These are phyloP conservation scores for Saturnia japonica DNA, from an alignment of 2,888 invertebrate genomes.

Conservation along the genomic window DNA sequence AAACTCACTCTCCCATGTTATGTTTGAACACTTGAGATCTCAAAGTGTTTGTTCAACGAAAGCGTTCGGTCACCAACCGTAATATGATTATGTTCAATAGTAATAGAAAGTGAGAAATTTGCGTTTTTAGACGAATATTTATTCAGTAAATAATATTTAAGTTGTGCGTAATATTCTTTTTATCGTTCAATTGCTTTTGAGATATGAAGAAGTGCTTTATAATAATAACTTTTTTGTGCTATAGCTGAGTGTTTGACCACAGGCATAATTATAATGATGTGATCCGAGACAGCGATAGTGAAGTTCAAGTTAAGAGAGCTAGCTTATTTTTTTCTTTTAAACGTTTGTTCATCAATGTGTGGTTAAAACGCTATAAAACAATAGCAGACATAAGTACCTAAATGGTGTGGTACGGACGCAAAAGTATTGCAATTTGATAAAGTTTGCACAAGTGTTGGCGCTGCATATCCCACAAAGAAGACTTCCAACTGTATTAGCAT, in stretches of 20 bases:
- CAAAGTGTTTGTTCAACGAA: slow-evolving; percentile 54
- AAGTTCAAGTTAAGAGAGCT: neutral
- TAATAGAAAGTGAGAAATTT: slow-evolving; percentile 56
- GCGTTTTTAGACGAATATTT: slow-evolving; percentile 20
- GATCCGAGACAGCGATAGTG: neutral
- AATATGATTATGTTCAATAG: slow-evolving; percentile 60
- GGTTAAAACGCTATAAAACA: too few relatives aligned
- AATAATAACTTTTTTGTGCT: neutral
- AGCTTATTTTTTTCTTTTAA: neutral
- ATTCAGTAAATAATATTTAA: slow-evolving; percentile 31
- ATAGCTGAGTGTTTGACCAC: neutral
- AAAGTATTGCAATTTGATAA: too few relatives aligned
- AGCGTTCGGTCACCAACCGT: slow-evolving; percentile 48
- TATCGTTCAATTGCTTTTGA: neutral
- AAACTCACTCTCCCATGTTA: slow-evolving; percentile 33
- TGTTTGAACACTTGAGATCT: slow-evolving; percentile 26
- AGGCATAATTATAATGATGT: neutral
- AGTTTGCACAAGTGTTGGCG: too few relatives aligned
- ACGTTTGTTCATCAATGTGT: neutral
- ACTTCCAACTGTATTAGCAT: too few relatives aligned
- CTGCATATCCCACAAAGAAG: too few relatives aligned
- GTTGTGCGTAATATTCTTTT: neutral
- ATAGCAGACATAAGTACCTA: too few relatives aligned
- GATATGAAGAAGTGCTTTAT: neutral
- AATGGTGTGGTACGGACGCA: too few relatives aligned